Evolutionary conservation across 2,888 invertebrate genomes (phyloP).

Genomic region (Cantharis nigra): DNA sequence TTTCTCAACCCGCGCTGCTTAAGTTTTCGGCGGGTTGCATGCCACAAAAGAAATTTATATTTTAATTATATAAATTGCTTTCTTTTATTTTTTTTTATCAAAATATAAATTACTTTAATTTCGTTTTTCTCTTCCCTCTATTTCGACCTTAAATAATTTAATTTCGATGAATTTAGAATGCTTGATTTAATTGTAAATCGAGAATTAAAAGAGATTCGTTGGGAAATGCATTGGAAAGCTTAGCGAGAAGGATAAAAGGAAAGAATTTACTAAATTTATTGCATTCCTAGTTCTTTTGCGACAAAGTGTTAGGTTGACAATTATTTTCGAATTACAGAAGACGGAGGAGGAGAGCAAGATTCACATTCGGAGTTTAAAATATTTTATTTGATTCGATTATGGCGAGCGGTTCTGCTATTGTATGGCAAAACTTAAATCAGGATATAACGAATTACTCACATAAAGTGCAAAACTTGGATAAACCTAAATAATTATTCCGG

Average conservation of each 20-base stretch:
- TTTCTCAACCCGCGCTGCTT: constrained; percentile 21
- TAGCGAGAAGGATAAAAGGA: not conserved
- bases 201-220: not conserved
- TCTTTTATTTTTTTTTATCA: not conserved
- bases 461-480: not conserved
- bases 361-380: not conserved
- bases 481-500: not conserved
- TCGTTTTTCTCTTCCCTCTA: not conserved
- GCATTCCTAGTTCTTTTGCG: not conserved
- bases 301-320: not conserved
- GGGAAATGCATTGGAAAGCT: not conserved
- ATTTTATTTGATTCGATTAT: not conserved
- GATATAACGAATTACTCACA: not conserved
- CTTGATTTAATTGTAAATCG: not conserved
- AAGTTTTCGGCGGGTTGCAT: constrained; percentile 27
- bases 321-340: not conserved
- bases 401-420: not conserved
- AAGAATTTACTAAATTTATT: not conserved
- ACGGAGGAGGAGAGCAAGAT: not conserved
- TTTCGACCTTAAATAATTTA: not conserved
- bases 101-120: not conserved
- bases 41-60: constrained; percentile 14
- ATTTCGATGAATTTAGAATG: not conserved
- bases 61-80: constrained; percentile 14
- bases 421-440: not conserved